These are phyloP conservation scores for Muscicapa striata DNA, from an alignment of 2,797 vertebrate species.

Conservation along the genomic window DNA sequence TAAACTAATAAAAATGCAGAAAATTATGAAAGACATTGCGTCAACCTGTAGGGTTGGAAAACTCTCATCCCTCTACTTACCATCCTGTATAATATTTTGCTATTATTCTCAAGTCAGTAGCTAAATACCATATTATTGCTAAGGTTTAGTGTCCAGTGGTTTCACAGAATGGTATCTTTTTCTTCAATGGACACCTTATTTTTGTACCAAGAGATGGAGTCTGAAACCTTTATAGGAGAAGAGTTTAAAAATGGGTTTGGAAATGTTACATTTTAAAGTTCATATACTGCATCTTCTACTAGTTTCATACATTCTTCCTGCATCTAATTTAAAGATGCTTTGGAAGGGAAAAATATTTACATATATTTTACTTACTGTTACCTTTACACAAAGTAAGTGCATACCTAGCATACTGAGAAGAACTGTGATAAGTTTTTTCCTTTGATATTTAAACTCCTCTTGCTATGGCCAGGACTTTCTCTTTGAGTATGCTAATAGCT, in stretches of 20 bases:
- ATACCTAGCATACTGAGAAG: neutral
- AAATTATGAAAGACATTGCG: neutral
- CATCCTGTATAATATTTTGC: neutral
- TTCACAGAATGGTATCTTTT: neutral
- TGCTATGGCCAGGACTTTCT: neutral
- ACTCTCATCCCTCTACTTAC: neutral
- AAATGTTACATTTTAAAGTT: neutral
- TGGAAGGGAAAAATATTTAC: neutral
- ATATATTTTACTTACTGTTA: neutral
- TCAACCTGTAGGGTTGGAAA: neutral
- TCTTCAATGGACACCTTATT: neutral
- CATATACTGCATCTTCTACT: neutral
- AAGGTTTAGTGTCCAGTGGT: neutral
- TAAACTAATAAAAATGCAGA: neutral
- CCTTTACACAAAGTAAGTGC: neutral
- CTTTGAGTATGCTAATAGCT: neutral
- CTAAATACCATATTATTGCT: neutral
- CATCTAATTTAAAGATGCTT: neutral
- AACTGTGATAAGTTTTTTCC: neutral
- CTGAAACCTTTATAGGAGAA: neutral
- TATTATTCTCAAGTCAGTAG: neutral
- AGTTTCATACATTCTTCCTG: neutral
- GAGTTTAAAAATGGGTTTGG: neutral
- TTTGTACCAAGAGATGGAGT: neutral
- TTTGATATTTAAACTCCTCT: slow-evolving; percentile 1